A percentile compares a stretch with the other conserved stretches of the same genome.
phyloP scores from a whole-genome alignment of 2,888 invertebrate genomes.

The Gandaritis pyraliata region DNA sequence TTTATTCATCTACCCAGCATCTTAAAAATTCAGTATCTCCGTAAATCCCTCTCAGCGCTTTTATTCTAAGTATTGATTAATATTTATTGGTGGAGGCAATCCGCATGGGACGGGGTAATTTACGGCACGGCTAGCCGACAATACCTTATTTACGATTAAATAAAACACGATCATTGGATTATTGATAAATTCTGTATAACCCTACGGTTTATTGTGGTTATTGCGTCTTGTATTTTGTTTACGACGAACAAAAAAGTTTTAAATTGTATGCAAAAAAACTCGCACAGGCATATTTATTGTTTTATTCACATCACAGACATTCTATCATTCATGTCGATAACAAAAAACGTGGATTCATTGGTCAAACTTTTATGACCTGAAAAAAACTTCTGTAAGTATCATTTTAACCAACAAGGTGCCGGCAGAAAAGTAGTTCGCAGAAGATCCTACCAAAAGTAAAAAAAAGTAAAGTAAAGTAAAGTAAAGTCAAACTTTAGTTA shows the following conservation, averaged over 20 bases:
- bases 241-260: not conserved
- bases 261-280: not conserved
- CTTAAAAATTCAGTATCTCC: conserved; percentile 37
- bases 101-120: conserved; percentile 65
- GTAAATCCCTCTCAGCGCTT: conserved; percentile 57
- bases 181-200: conserved; percentile 49
- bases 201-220: conserved; percentile 21
- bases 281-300: too few species aligned
- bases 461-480: too few species aligned
- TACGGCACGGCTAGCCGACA: conserved; percentile 58
- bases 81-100: conserved; percentile 68
- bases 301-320: conserved; percentile 3
- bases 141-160: conserved; percentile 72
- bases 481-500: conserved; percentile 15
- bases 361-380: too few species aligned
- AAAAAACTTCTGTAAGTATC: too few species aligned
- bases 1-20: conserved; percentile 10
- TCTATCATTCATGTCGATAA: not conserved
- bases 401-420: too few species aligned
- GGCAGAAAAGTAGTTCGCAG: too few species aligned
- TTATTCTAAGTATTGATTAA: conserved; percentile 69
- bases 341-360: too few species aligned
- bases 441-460: too few species aligned
- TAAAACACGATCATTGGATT: conserved; percentile 70
- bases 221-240: conserved; percentile 20